Base-by-base conservation (phyloP, 2,888 invertebrate genomes). In the Chymomyza procnemis region DNA sequence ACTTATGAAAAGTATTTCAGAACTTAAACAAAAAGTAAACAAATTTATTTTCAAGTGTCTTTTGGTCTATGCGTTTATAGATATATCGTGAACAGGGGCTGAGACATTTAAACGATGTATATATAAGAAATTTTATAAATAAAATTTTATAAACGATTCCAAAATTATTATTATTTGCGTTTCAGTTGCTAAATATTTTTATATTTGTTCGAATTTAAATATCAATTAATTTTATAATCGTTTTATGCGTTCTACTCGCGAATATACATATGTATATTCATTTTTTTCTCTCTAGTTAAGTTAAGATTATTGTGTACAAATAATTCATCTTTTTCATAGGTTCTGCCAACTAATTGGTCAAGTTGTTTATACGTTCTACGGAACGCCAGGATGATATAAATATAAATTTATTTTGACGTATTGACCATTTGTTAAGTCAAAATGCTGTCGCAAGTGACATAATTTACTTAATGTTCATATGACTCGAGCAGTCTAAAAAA, bases 61-160 rank as follows among this genome's bases (percentile, higher is more conserved):
- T 26, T 26, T 8, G 1, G 26, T 8, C n/a, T n/a, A n/a, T n/a
- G n/a, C n/a, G n/a, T n/a, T n/a, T n/a, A n/a, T n/a, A n/a, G n/a
- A n/a, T n/a, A n/a, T n/a, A n/a, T n/a, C n/a, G n/a, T n/a, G n/a
- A n/a, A n/a, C n/a, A n/a, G 16, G 26, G 3, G 26, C 26, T n/a
- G 60, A 60, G 22, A 48, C 2, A 19, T 5, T 26, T 22, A 60
- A 61, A 61, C 4, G 30, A n/a, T 61, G 12, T 14, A 41, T 41
- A 3, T 41, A 5, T 41, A 41, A 12, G n/a, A n/a, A 61, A 26
- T 26, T 6, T 4, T 18, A 21, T 52, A 48, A 19, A 46, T 48
- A 21, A 47, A 18, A 57, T 64, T 79, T 86, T 89, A 87, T 89
- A 89, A 88, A 70, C 86, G 78, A 81, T 88, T 89, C 71, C 75